A percentile compares a stretch with the other conserved stretches of the same genome.
These are phyloP conservation scores for Microcebus tavaratra DNA, from an alignment of 2,113 vertebrate genomes.

Conservation along the genomic window DNA sequence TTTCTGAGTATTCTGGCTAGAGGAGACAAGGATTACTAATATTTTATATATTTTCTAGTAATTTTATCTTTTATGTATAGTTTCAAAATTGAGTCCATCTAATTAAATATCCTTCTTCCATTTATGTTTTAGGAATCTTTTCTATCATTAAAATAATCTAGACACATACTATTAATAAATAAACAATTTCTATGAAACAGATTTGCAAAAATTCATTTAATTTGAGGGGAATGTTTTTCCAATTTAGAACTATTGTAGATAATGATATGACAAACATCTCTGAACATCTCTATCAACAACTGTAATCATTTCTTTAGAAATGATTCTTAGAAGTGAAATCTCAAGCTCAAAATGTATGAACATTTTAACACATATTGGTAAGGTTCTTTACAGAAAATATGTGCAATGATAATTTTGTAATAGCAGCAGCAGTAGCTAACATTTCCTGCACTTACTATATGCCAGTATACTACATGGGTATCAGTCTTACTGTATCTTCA, in stretches of 20 bases:
- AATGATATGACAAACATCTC: background rate
- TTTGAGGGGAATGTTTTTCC: background rate
- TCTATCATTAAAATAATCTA: slow-evolving; percentile 7
- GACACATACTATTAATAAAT: background rate
- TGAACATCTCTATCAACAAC: background rate
- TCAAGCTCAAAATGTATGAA: background rate
- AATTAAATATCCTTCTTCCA: background rate
- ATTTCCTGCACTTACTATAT: background rate
- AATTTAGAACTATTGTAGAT: background rate
- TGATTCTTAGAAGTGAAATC: background rate
- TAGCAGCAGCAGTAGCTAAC: background rate
- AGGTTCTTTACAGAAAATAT: background rate
- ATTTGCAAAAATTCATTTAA: slow-evolving; percentile 1
- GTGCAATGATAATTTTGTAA: background rate
- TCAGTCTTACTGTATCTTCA: background rate
- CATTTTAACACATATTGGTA: background rate
- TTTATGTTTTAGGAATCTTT: background rate
- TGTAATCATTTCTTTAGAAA: background rate
- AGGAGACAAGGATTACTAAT: background rate
- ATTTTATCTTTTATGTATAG: background rate
- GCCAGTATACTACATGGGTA: background rate
- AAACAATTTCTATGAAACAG: background rate
- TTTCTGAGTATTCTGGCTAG: background rate
- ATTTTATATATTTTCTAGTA: background rate
- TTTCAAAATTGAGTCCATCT: background rate